phyloP scores from a whole-genome alignment of 2,113 vertebrate genomes.

The Myrmophylax atrothorax region DNA sequence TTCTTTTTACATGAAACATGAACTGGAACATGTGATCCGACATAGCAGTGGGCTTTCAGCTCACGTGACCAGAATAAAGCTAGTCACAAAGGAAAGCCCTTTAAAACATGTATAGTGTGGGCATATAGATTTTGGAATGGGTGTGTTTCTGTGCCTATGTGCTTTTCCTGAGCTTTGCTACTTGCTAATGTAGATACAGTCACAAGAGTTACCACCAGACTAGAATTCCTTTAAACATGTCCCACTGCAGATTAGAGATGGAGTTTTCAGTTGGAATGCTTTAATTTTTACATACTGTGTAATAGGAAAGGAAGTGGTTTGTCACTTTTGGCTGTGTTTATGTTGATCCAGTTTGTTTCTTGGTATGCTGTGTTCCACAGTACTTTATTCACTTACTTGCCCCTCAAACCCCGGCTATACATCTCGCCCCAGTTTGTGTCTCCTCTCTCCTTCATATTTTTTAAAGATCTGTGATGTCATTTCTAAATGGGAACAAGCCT shows the following conservation, averaged over 20 bases:
- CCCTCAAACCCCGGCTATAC: neutral
- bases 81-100: neutral
- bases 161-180: neutral
- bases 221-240: neutral
- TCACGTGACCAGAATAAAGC: neutral
- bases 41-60: neutral
- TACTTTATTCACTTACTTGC: neutral
- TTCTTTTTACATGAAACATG: neutral
- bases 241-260: neutral
- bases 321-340: neutral
- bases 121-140: neutral
- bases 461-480: constrained; percentile 90
- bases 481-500: constrained; percentile 90
- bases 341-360: neutral
- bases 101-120: neutral
- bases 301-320: neutral
- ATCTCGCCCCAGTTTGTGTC: neutral
- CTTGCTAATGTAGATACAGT: neutral
- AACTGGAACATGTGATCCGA: neutral
- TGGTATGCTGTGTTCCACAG: neutral
- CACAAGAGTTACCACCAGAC: neutral
- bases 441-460: neutral
- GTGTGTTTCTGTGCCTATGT: neutral
- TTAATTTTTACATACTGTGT: neutral
- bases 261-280: neutral